Evolutionary conservation across 2,888 invertebrate species (phyloP), one percentile per base, ranked within the genome.

Genomic region (Dolichomitus sp.): DNA sequence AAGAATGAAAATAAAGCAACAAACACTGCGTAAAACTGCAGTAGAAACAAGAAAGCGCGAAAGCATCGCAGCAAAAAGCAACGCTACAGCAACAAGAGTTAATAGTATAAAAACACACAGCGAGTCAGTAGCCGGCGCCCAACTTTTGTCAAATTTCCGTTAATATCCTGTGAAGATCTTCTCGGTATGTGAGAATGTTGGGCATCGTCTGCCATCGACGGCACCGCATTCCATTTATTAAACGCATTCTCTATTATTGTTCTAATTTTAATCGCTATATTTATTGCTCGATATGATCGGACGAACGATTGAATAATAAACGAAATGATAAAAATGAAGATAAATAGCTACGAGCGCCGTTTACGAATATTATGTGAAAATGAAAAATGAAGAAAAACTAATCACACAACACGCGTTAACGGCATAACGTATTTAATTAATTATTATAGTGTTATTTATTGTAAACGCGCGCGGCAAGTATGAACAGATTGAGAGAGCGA

Each of bases 391-490:
- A 86, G 83, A 61, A 84, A 83, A 61, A 17, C 11, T 37, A 81
- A 50, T 48, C 30, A 57, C 50, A 54, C 48, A 68, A 81, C 82
- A 84, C 84, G 81, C 87, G 87, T 87, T 85, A 79, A 73, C 86
- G 86, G 85, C 86, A 86, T 89, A 87, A 88, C 82, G 87, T 89
- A 88, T 88, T 90, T 86, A 81, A 86, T 79, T 83, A 69, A 83
- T 83, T 84, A 89, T 90, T 89, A 83, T 80, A 88, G 85, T 88
- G 88, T 90, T 89, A 90, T 89, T 90, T 89, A 87, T 89, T 88
- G 88, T 88, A 88, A 80, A 78, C 37, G 40, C 17, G 66, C 61
- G 68, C 70, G 73, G 59, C 66, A 70, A 77, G 77, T 63, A 65
- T 59, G 48, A 85, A 88, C 79, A 86, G 86, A 89, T 87, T 85